These are phyloP conservation scores for Ailurus styani DNA, from an alignment of 2,113 vertebrate genomes.

Conservation along the genomic window DNA sequence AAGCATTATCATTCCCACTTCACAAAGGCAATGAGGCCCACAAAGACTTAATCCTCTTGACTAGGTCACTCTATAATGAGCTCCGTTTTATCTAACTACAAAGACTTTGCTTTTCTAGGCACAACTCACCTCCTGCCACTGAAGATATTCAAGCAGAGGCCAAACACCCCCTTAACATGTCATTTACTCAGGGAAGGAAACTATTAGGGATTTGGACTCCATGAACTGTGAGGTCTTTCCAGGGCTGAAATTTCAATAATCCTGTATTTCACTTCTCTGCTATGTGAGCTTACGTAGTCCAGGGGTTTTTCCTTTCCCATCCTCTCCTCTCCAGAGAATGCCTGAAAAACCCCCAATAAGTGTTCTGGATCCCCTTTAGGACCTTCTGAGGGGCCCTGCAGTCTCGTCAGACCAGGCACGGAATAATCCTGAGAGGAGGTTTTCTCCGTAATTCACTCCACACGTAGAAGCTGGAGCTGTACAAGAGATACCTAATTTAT, in stretches of 20 bases:
- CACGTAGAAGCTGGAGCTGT: constrained; percentile 35
- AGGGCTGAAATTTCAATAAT: neutral
- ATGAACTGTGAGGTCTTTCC: neutral
- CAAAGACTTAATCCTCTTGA: neutral
- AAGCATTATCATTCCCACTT: neutral
- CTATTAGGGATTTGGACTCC: neutral
- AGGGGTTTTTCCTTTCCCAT: neutral
- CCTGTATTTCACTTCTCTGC: neutral
- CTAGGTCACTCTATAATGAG: neutral
- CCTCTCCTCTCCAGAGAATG: neutral
- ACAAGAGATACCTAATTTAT: constrained; percentile 83
- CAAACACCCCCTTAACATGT: neutral
- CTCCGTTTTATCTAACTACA: neutral
- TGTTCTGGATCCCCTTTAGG: constrained; percentile 2
- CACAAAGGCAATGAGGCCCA: neutral
- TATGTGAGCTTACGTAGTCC: neutral
- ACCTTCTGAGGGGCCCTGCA: neutral
- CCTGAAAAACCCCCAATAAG: neutral
- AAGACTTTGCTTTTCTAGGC: neutral
- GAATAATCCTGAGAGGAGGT: neutral
- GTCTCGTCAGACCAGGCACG: neutral
- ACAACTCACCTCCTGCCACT: neutral
- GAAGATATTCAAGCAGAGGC: neutral
- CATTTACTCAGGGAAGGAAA: neutral
- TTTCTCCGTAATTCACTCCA: constrained; percentile 77